Percentiles rank a stretch among this genome's conserved stretches.
Conservation (phyloP, 2,888 invertebrate species). For the Piscicola geometra region DNA sequence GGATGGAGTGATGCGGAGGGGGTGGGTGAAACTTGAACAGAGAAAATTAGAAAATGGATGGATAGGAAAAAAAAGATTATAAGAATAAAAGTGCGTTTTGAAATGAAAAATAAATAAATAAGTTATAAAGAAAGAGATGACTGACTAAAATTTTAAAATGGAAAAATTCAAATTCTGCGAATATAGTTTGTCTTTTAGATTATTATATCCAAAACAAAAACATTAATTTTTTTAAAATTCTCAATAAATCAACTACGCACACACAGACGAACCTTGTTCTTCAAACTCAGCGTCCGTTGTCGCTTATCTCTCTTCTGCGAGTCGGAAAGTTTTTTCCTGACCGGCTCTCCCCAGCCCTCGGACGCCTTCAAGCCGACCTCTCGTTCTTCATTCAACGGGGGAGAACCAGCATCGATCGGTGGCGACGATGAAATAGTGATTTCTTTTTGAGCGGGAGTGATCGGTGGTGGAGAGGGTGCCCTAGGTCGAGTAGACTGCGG, state of each 20-base stretch:
- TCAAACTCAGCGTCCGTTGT: constrained; percentile 84
- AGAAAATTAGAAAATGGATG: too few species aligned
- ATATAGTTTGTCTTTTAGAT: too few species aligned
- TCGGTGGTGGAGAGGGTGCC: not conserved
- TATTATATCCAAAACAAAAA: too few species aligned
- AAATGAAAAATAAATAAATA: not conserved
- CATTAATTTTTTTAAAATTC: too few species aligned
- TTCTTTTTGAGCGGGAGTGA: not conserved
- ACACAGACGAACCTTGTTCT: constrained; percentile 63
- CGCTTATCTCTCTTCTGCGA: constrained; percentile 43
- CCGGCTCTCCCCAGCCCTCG: constrained; percentile 39
- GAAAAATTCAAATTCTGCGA: too few species aligned
- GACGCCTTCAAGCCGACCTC: constrained; percentile 34
- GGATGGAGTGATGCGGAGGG: too few species aligned
- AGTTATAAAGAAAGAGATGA: not conserved
- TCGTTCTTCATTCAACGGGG: not conserved
- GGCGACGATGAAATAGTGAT: too few species aligned
- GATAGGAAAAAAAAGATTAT: too few species aligned
- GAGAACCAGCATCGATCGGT: not conserved
- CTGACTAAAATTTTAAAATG: not conserved
- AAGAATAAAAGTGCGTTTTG: not conserved
- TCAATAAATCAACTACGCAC: not conserved
- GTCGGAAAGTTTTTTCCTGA: constrained; percentile 39
- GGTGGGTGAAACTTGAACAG: not conserved
- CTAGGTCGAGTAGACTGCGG: not conserved